Conservation (phyloP, 2,113 vertebrate genomes). For the Lates calcarifer region DNA sequence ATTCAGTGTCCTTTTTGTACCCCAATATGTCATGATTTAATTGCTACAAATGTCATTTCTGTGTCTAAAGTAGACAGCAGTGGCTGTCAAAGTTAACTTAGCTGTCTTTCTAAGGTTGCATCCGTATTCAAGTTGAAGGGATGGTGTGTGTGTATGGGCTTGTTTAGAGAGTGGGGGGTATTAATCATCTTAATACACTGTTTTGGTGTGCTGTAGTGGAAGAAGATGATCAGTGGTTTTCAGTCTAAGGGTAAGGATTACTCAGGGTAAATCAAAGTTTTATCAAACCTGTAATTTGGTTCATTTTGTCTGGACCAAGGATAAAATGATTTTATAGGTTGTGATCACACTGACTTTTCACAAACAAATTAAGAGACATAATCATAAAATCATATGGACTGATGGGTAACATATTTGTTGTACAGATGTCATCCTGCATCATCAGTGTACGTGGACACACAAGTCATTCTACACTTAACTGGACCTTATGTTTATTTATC, state of each 20-base stretch:
- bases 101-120: neutral
- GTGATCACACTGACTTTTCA: neutral
- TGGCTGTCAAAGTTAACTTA: constrained; percentile 1
- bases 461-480: neutral
- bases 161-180: neutral
- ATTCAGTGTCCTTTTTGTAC: neutral
- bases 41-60: constrained; percentile 8
- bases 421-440: neutral
- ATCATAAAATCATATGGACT: neutral
- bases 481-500: neutral
- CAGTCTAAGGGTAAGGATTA: neutral
- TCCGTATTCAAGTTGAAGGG: neutral
- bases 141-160: neutral
- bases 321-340: neutral
- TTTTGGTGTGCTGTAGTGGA: neutral
- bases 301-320: neutral
- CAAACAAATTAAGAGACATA: neutral
- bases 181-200: constrained; percentile 23
- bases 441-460: neutral
- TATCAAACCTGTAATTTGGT: neutral
- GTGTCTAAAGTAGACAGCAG: neutral
- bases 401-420: no score
- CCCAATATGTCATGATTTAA: neutral
- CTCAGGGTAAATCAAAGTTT: neutral
- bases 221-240: neutral